Base-by-base conservation (phyloP, 2,113 vertebrate species). In the Stegostoma tigrinum region DNA sequence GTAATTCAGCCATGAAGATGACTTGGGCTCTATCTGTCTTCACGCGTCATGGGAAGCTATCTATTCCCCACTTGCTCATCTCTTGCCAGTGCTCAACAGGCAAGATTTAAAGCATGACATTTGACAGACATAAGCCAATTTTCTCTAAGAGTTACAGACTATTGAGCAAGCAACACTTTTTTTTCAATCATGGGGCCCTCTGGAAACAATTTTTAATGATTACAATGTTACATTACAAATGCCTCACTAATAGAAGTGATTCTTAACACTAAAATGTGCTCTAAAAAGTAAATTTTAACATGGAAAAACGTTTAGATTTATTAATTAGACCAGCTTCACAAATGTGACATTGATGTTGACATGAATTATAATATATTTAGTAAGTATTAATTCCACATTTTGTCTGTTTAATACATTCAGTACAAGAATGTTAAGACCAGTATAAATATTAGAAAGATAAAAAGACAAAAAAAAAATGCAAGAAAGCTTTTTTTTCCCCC, bases 1-100 rank as follows among this genome's bases (percentile, higher is more conserved):
- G 14, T 91, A 61, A 64, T 27, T 91, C 87, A 64, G 30, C 87
- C 87, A 91, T 91, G 87, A 91, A 91, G 87, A 52, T 91, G 87
- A 91, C 87, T 91, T 14, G 4, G 64, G n/a, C 61, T 68, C 34
- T 67, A 23, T 42, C 91, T 68, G 21, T 45, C 66, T 68, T 42
- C 91, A 21, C 61, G 68, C 14, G 21, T 67, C 38, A 38, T 67
- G 91, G 34, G 91, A 67, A 94, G 64, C 19, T 67, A 94, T 34
- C 55, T 91, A 91, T 64, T 61, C 52, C 24, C 87, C 30, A 90
- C 52, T 34, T 90, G 14, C 55, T 64, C 27, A 91, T n/a, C 87
- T 5, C 8, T 23, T 67, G 64, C 38, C 64, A 94, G n/a, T 45
- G 19, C 66, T 68, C 52, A n/a, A 94, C 91, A 94, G 91, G 10